phyloP scores from a whole-genome alignment of 2,888 invertebrate species.

The Sphecodes monilicornis region DNA sequence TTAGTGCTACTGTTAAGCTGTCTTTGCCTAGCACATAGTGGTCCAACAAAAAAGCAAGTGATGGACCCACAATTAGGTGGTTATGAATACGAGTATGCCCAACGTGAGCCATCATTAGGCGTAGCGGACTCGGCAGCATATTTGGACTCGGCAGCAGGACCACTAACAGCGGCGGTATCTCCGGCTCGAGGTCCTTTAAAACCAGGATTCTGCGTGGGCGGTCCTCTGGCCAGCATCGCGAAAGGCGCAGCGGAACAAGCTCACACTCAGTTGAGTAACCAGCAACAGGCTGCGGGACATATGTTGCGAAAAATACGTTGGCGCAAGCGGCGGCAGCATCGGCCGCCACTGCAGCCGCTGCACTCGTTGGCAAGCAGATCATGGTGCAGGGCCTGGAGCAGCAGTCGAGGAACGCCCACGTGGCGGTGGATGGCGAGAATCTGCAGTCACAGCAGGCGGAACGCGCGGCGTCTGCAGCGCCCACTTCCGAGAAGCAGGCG shows the following conservation, averaged over 20 bases:
- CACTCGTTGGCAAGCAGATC: constrained; percentile 88
- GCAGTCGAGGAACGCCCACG: constrained; percentile 91
- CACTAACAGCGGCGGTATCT: constrained; percentile 61
- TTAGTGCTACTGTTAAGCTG: constrained; percentile 54
- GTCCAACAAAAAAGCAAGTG: constrained; percentile 56
- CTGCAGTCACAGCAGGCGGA: constrained; percentile 91
- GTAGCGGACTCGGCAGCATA: constrained; percentile 54
- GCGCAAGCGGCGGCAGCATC: constrained; percentile 92
- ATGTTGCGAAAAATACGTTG: constrained; percentile 91
- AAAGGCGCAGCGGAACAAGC: constrained; percentile 89
- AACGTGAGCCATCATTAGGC: constrained; percentile 50
- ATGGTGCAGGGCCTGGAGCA: constrained; percentile 89
- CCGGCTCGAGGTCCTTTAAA: constrained; percentile 78
- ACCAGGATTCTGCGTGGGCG: constrained; percentile 89
- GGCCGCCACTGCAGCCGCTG: constrained; percentile 89
- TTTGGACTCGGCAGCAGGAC: constrained; percentile 58
- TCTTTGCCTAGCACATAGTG: constrained; percentile 44
- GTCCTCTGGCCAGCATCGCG: constrained; percentile 86
- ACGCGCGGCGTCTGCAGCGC: constrained; percentile 89
- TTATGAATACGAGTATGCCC: constrained; percentile 71
- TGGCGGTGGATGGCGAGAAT: constrained; percentile 89
- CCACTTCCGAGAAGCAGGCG: constrained; percentile 90
- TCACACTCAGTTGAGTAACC: constrained; percentile 89
- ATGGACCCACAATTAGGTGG: constrained; percentile 58
- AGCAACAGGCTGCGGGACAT: constrained; percentile 92